phyloP scores from a whole-genome alignment of 64 coral and sea anemone species.

The Orbicella faveolata region DNA sequence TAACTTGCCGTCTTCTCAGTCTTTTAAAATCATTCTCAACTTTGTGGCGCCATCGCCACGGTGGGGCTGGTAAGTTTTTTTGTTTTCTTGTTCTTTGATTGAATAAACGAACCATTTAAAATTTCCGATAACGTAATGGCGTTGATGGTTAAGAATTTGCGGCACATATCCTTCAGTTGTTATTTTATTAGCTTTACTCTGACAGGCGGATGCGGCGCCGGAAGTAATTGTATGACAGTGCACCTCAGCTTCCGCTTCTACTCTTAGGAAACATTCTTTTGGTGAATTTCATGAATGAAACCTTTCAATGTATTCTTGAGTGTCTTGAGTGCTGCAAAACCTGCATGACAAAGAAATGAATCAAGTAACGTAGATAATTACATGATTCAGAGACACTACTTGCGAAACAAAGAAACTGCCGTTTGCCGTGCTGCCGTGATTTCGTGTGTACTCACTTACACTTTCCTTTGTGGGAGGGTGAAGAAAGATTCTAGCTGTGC shows the following conservation, averaged over 20 bases:
- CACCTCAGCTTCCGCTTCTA: neutral
- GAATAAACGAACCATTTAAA: neutral
- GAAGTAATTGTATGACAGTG: conserved; percentile 27
- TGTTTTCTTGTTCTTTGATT: neutral
- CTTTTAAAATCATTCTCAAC: neutral
- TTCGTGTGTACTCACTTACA: neutral
- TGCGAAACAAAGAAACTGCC: neutral
- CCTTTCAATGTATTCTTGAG: neutral
- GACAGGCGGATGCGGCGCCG: neutral
- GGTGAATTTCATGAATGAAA: conserved; percentile 1
- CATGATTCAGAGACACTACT: neutral
- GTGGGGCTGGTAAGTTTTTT: neutral
- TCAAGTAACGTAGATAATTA: neutral
- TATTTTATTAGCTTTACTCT: neutral
- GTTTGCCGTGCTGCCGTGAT: neutral
- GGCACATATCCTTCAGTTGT: neutral
- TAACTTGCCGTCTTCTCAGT: neutral
- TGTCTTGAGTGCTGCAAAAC: conserved; percentile 7
- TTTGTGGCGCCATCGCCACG: neutral
- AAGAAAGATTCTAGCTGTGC: neutral
- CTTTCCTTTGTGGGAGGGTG: neutral
- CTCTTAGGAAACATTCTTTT: neutral
- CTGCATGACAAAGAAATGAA: neutral
- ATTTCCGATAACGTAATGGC: conserved; percentile 23
- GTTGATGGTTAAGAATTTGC: conserved; percentile 5